These are phyloP conservation scores for Drosophila pandora DNA, from an alignment of 1,140 invertebrate genomes.

Conservation along the genomic window DNA sequence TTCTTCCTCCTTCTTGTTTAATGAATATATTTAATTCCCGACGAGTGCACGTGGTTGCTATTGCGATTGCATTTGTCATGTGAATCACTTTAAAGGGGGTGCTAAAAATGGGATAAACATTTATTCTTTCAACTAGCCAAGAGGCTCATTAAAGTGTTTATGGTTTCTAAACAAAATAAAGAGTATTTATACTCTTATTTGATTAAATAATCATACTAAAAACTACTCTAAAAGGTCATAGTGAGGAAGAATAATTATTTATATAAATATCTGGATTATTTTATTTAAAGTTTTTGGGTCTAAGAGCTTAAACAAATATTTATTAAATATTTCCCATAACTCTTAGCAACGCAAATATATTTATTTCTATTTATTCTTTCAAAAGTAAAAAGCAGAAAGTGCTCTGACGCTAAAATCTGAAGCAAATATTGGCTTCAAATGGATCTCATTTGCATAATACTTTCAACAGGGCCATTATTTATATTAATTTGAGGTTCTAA, in stretches of 20 bases:
- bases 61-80: constrained; percentile 20
- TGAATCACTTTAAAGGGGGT: constrained; percentile 14
- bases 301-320: background rate
- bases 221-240: background rate
- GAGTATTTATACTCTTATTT: background rate
- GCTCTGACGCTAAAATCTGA: background rate
- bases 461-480: background rate
- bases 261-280: too few species aligned
- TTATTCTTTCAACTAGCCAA: background rate
- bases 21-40: constrained; percentile 25
- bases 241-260: too few species aligned
- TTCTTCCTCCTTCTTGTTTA: constrained; percentile 17
- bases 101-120: background rate
- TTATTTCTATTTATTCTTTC: background rate
- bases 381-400: background rate
- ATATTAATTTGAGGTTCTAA: background rate
- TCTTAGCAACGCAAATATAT: background rate
- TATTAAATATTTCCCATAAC: background rate
- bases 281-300: background rate
- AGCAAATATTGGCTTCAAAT: background rate
- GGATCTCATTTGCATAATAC: background rate
- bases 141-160: background rate
- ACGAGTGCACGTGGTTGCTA: constrained; percentile 30
- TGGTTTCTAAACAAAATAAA: background rate
- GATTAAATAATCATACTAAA: background rate